Evolutionary conservation across 2,888 invertebrate species (phyloP), one percentile per base, ranked within the genome.

Genomic region (Smittia aterrima): DNA sequence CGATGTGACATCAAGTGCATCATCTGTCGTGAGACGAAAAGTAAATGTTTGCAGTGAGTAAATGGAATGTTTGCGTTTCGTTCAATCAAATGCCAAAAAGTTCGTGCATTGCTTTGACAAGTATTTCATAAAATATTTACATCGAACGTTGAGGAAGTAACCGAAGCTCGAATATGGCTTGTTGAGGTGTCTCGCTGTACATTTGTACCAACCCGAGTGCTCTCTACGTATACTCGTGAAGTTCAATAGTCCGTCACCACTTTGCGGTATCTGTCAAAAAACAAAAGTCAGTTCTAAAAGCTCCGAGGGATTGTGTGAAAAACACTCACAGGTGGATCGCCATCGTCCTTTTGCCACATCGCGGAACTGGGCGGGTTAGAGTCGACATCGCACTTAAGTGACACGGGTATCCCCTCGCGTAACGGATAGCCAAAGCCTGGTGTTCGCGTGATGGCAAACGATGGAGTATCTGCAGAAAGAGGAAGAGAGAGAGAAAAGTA

Each of bases 151-250:
- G 78, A 95, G 89, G 82, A 92, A 95, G 85, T 95, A 95, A 76
- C 94, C 95, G 79, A 95, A 94, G 79, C 93, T 93, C 76, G 92
- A 92, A 84, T 93, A 95, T 81, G 92, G 90, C 38, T 92, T 90
- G 79, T 93, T 87, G 77, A 91, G 87, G 86, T 95, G 94, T 67
- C 89, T 86, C 75, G 94, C 92, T 72, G 92, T 90, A 84, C 95
- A 95, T 81, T 94, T 92, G 85, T 95, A 95, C 95, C 95, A 95
- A 79, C 95, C 95, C 75, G 92, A 92, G 85, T 95, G 92, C 77
- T 91, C 88, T 68, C 90, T 86, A 72, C 87, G 86, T 80, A 95
- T 90, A 78, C 90, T 87, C 70, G 90, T 89, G 85, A 95, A 95
- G 84, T 95, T 95, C 75, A 95, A 87, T 81, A 91, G 93, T 75